Conservation (phyloP, 2,113 vertebrate genomes). For the Prunella himalayana region DNA sequence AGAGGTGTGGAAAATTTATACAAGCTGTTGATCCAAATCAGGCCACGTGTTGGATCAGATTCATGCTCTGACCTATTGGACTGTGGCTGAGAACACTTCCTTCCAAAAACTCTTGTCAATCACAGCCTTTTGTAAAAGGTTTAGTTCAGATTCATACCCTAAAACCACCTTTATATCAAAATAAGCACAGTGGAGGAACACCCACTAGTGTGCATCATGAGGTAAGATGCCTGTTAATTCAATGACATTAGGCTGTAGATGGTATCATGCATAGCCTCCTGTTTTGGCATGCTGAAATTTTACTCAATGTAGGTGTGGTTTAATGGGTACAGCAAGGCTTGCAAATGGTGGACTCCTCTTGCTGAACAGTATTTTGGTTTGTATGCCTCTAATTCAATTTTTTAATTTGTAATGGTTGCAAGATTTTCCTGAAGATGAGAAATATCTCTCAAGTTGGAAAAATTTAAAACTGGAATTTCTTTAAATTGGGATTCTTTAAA, state of each 20-base stretch:
- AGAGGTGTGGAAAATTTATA: neutral
- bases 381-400: neutral
- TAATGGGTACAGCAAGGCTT: neutral
- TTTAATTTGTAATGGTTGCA: neutral
- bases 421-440: neutral
- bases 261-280: neutral
- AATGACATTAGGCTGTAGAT: neutral
- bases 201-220: neutral
- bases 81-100: neutral
- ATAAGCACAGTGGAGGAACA: neutral
- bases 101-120: neutral
- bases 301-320: rapidly evolving
- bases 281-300: neutral
- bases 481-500: neutral
- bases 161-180: neutral
- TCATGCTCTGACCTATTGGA: neutral
- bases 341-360: neutral
- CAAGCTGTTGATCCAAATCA: neutral
- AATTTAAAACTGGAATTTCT: neutral
- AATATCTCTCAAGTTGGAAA: neutral
- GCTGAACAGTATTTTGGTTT: neutral
- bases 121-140: neutral
- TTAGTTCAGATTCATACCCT: neutral
- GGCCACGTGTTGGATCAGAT: neutral
- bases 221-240: neutral